Percentiles rank a stretch among this genome's conserved stretches.
phyloP scores from a whole-genome alignment of 2,113 vertebrate species.

The Microcebus tavaratra region DNA sequence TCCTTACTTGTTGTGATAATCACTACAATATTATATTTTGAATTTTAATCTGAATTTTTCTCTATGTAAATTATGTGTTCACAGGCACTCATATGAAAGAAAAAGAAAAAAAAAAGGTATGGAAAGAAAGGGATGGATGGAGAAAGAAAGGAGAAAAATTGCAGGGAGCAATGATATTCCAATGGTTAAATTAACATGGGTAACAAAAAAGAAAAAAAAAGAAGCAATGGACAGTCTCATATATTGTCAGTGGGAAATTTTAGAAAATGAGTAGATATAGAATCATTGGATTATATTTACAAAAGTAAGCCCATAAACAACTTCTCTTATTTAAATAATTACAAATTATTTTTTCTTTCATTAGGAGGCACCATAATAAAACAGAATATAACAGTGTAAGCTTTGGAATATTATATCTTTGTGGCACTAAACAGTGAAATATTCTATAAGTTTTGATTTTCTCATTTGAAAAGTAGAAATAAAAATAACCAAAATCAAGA shows the following conservation, averaged over 20 bases:
- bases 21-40: no score
- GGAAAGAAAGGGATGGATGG: background rate
- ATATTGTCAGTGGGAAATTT: background rate
- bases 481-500: background rate
- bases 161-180: background rate
- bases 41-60: background rate
- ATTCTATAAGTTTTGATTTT: background rate
- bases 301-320: background rate
- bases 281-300: background rate
- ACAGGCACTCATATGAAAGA: background rate
- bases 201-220: background rate
- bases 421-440: background rate
- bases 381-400: background rate
- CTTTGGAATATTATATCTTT: background rate
- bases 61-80: background rate
- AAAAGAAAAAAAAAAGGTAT: background rate
- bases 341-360: background rate
- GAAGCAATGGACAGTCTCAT: background rate
- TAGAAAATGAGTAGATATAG: background rate
- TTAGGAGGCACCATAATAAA: background rate
- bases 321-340: background rate
- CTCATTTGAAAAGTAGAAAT: background rate
- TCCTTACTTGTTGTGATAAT: background rate
- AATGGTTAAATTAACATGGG: background rate
- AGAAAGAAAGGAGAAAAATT: background rate